Evolutionary conservation across 2,113 vertebrate genomes (phyloP).

Genomic region (Phoxinus phoxinus): DNA sequence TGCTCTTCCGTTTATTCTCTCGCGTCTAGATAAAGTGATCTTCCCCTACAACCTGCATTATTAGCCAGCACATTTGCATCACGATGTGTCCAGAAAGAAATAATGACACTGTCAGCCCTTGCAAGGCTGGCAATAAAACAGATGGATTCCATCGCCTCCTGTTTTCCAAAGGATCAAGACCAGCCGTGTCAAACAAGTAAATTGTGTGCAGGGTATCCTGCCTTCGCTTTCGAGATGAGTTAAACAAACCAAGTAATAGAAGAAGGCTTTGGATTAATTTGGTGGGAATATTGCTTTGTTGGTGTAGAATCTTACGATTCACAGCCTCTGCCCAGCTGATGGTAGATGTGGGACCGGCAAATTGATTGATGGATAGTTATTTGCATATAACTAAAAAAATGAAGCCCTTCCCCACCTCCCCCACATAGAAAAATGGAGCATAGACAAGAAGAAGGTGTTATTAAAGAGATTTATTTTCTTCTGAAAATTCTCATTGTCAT

Average conservation of each 20-base stretch:
- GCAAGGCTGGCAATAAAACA: conserved; percentile 70
- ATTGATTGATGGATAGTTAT: conserved; percentile 81
- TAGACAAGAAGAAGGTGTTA: conserved; percentile 53
- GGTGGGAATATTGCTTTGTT: conserved; percentile 74
- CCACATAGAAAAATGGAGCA: neutral
- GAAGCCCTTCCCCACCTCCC: conserved; percentile 31
- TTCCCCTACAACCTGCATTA: conserved; percentile 50
- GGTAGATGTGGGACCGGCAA: conserved; percentile 76
- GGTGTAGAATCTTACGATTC: conserved; percentile 80
- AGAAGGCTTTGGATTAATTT: conserved; percentile 78
- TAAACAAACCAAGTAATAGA: conserved; percentile 82
- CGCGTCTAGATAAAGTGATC: conserved; percentile 39
- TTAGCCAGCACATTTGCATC: conserved; percentile 58
- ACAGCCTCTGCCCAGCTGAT: conserved; percentile 78
- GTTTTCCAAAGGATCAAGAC: conserved; percentile 75
- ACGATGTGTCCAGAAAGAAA: conserved; percentile 68
- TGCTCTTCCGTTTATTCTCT: conserved; percentile 41
- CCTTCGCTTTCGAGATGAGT: conserved; percentile 76
- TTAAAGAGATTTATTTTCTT: conserved; percentile 69
- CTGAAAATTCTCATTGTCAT: conserved; percentile 39
- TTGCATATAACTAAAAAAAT: conserved; percentile 80
- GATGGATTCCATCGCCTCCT: conserved; percentile 69
- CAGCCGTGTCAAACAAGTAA: conserved; percentile 78
- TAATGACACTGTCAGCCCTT: conserved; percentile 75
- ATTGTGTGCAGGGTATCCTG: conserved; percentile 72